Base-by-base conservation (phyloP, 2,888 invertebrate species). In the Andrena minutula region DNA sequence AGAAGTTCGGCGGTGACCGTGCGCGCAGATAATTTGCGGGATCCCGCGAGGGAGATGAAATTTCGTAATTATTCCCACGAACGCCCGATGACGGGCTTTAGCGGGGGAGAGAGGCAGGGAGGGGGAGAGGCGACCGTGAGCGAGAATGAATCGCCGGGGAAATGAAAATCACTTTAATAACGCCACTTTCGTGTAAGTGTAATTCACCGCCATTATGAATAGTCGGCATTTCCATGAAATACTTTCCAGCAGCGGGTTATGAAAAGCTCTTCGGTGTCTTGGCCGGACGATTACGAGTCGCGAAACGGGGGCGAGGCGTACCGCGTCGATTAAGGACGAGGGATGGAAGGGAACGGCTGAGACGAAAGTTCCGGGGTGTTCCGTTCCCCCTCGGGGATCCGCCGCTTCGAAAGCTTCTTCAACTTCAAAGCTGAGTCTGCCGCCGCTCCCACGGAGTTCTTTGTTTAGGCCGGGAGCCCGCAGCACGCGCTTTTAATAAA, bases 161-260 rank as follows among this genome's bases (percentile, higher is more conserved):
- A 71, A 81, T 71, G 68, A 75, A 74, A 71, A 72, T 83, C 74
- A 47, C 58, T 78, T 81, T 81, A 81, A 81, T 81, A 75, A 63
- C 66, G 53, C 71, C 75, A 63, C 63, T 74, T 53, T 56, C 64
- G 26, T n/a, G 32, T 30, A 64, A 64, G 35, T 20, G 56, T 53
- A 41, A 35, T 26, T 47, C 35, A 49, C 53, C 51, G 32, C 1
- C 61, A 49, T 71, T 58, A 58, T 23, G 69, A 76, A 70, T 61
- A 47, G 65, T 47, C 30, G 35, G 35, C 35, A 49, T 23, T 51
- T 47, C 35, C 64, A 32, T 58, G 56, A 64, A 49, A 63, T 73
- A 49, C 35, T 35, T 35, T 35, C 10, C 35, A 35, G 35, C 47
- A 41, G n/a, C 23, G 32, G 35, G 64, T 66, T 73, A 61, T 51